Base-by-base conservation (phyloP, 2,797 vertebrate species). In the Coendou prehensilis region DNA sequence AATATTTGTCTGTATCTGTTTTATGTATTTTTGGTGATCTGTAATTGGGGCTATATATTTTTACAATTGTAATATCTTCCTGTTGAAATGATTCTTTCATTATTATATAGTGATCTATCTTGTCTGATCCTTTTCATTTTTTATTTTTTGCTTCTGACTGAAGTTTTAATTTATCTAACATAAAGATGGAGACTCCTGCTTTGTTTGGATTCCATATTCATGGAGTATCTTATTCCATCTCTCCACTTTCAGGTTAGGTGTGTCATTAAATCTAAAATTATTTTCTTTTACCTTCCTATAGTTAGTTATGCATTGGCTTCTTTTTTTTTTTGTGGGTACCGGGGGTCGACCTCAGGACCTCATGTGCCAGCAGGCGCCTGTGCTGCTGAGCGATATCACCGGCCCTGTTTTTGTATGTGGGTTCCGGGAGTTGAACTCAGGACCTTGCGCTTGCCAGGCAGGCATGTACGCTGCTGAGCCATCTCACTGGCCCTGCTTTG, bases 111-210 rank as follows among this genome's bases (percentile, higher is more conserved):
- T 14, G 4, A 61, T 7, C 3, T 54, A 37, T 30, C 17, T 73
- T 11, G 9, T 11, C 5, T 57, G 6, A 33, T 14, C 1, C 6
- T 0, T 0, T 8, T 6, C 56, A 6, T 20, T 57, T 57, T 54
- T 8, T 20, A 4, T 81, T 41, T 37, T 45, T 47, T 47, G 26
- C 15, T 47, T 83, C 15, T 63, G 23, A 47, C 28, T 63, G 30
- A 47, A 45, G 26, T 33, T 84, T 13, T n/a, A 52, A 63, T 20
- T 83, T 83, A 33, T 63, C 41, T 63, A 18, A 83, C 5, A 50
- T 50, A 33, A n/a, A 22, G 20, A 67, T 67, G 5, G 30, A 30
- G 13, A 63, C 5, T 63, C 8, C 13, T 50, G 73, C 23, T 50
- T 76, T 50, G 8, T 52, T 52, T 10, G 20, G 14, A 17, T 50